phyloP scores from a whole-genome alignment of 2,797 vertebrate species.

The Furcifer pardalis region DNA sequence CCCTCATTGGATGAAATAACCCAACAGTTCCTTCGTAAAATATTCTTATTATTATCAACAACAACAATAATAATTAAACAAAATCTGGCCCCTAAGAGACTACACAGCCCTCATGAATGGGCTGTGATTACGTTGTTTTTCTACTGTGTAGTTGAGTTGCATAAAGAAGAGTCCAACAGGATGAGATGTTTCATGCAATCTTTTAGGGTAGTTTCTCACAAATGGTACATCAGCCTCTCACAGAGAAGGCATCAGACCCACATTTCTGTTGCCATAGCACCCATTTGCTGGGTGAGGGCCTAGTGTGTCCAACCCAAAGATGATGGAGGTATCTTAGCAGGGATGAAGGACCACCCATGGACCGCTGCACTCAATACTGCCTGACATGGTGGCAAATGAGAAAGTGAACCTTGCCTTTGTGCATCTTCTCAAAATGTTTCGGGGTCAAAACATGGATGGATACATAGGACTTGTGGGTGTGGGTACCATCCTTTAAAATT shows the following conservation, averaged over 20 bases:
- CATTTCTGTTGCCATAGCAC: neutral
- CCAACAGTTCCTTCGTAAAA: conserved; percentile 51
- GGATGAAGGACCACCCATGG: neutral
- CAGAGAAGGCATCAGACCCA: neutral
- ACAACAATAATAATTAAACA: neutral
- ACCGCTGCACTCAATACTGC: neutral
- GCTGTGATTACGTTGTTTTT: conserved; percentile 37
- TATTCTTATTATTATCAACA: neutral
- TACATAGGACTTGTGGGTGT: no score
- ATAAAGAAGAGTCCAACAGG: conserved; percentile 17
- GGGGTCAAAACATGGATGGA: no score
- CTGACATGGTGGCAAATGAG: neutral
- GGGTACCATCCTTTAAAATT: no score
- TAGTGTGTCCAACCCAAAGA: neutral
- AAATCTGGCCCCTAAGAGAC: conserved; percentile 73
- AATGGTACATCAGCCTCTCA: no score
- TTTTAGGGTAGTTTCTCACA: neutral
- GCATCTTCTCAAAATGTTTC: no score
- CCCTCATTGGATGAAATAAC: conserved; percentile 60
- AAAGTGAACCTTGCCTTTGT: no score
- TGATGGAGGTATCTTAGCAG: no score
- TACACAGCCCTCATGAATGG: conserved; percentile 67
- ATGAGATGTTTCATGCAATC: conserved; percentile 24
- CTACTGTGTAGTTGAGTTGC: conserved; percentile 8
- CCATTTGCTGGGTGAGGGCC: neutral